phyloP scores from a whole-genome alignment of 2,888 invertebrate genomes.

The Schrankia costaestrigalis region DNA sequence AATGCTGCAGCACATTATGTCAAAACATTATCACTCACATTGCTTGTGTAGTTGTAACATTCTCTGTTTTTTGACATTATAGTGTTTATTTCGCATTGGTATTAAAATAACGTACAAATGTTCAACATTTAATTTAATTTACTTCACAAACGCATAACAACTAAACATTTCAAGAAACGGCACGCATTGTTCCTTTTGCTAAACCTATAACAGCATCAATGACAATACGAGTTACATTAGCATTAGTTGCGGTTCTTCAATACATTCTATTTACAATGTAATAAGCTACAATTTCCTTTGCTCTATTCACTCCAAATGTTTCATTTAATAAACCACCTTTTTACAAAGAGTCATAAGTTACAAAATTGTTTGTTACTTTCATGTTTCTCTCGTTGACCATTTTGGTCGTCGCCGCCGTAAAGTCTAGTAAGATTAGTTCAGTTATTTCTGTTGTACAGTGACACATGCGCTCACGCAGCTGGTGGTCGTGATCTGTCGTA shows the following conservation, averaged over 20 bases:
- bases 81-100: no score
- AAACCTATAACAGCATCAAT: constrained; percentile 30
- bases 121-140: constrained; percentile 26
- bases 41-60: no score
- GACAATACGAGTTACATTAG: constrained; percentile 26
- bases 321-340: constrained; percentile 19
- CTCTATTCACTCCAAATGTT: neutral
- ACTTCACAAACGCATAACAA: constrained; percentile 23
- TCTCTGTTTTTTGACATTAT: no score
- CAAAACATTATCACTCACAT: no score
- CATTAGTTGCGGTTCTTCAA: constrained; percentile 4
- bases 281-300: constrained; percentile 15
- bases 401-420: constrained; percentile 47
- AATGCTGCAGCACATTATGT: no score
- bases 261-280: constrained; percentile 8
- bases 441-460: constrained; percentile 51
- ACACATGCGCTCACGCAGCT: constrained; percentile 52
- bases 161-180: constrained; percentile 24
- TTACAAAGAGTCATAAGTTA: constrained; percentile 11
- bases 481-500: constrained; percentile 51
- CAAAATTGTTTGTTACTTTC: constrained; percentile 18
- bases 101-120: no score
- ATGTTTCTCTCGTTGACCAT: constrained; percentile 37
- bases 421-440: constrained; percentile 47
- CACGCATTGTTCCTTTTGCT: constrained; percentile 31